These are phyloP conservation scores for Prunella strophiata DNA, from an alignment of 2,797 vertebrate genomes.

Conservation along the genomic window DNA sequence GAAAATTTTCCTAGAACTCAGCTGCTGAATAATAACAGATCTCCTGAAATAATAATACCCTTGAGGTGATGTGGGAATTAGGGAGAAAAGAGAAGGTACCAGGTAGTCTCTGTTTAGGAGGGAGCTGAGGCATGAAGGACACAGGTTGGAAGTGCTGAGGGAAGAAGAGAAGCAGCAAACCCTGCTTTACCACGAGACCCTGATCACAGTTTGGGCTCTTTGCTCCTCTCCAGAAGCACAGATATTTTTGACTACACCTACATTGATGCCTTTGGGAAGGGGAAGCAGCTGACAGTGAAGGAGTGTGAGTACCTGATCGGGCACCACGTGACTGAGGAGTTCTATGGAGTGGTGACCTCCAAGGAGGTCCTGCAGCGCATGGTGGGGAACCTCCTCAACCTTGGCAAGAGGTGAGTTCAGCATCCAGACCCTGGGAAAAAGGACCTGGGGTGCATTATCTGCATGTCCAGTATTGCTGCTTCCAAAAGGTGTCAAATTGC, in stretches of 20 bases:
- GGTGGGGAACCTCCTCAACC: constrained; percentile 97
- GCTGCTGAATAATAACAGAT: not conserved
- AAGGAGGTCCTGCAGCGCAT: constrained; percentile 94
- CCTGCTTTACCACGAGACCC: not conserved
- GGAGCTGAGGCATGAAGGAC: not conserved
- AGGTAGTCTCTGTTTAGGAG: not conserved
- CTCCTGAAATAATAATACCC: not conserved
- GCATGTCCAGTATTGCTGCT: not conserved
- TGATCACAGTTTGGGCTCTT: not conserved
- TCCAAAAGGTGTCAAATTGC: not conserved
- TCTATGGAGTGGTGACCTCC: constrained; percentile 92
- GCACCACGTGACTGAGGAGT: constrained; percentile 94
- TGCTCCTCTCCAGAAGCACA: constrained; percentile 77
- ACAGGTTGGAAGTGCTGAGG: not conserved
- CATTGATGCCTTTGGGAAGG: constrained; percentile 94
- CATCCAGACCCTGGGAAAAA: not conserved
- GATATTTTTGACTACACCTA: constrained; percentile 95
- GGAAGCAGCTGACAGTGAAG: constrained; percentile 92
- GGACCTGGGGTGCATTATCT: accelerated
- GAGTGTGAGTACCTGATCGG: constrained; percentile 96
- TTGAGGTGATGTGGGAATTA: not conserved
- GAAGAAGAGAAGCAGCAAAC: not conserved
- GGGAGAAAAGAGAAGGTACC: not conserved
- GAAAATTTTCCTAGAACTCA: not conserved
- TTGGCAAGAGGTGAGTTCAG: constrained; percentile 87